A percentile compares a stretch with the other conserved stretches of the same genome.
Conservation (phyloP, 2,113 vertebrate species). For the Cheilinus undulatus region DNA sequence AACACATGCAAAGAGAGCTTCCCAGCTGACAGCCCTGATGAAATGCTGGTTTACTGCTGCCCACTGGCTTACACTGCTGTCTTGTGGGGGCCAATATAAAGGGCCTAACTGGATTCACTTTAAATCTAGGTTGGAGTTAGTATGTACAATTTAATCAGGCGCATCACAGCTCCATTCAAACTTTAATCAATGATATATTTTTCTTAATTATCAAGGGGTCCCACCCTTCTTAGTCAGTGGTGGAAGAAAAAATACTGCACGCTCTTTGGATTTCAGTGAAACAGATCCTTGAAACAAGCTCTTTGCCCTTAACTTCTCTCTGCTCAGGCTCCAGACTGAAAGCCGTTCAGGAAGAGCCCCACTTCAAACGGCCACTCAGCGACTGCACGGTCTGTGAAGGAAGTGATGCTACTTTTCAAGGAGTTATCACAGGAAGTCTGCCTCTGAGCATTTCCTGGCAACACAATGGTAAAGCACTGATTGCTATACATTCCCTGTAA, state of each 20-base stretch:
- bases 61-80: no score
- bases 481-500: not conserved
- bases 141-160: no score
- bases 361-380: conserved; percentile 49
- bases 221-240: not conserved
- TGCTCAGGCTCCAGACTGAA: conserved; percentile 48
- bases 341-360: conserved; percentile 14
- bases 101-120: no score
- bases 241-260: not conserved
- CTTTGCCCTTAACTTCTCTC: conserved; percentile 13
- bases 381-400: conserved; percentile 53
- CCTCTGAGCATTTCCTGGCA: conserved; percentile 70
- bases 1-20: no score
- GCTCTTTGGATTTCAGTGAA: not conserved
- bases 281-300: not conserved
- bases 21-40: no score
- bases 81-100: no score
- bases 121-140: no score
- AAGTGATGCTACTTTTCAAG: conserved; percentile 56
- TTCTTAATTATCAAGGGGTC: no score
- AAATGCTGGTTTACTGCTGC: no score
- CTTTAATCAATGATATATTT: no score
- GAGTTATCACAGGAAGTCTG: conserved; percentile 68
- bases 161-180: no score
- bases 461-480: conserved; percentile 64